Evolutionary conservation across 2,888 invertebrate genomes (phyloP).

Genomic region (Bedellia somnulentella): DNA sequence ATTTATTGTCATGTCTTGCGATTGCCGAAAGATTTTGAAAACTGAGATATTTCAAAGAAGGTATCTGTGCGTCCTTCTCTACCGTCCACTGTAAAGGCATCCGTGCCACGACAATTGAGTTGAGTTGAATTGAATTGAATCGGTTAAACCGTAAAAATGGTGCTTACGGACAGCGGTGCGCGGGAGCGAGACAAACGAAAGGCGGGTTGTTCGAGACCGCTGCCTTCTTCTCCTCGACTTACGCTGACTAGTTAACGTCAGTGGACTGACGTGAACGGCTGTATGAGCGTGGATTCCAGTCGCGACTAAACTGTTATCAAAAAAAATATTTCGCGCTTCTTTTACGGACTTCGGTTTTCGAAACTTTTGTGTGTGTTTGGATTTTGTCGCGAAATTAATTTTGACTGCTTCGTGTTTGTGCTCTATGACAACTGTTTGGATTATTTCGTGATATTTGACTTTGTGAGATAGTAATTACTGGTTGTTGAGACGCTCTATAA

Average conservation of each 20-base stretch:
- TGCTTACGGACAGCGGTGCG: conserved; percentile 49
- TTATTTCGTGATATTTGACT: conserved; percentile 3
- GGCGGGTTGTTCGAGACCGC: conserved; percentile 54
- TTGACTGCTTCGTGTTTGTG: background rate
- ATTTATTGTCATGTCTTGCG: too few relatives aligned
- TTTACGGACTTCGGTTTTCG: conserved; percentile 25
- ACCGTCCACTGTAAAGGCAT: conserved; percentile 55
- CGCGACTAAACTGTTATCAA: conserved; percentile 31
- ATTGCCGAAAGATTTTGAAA: conserved; percentile 15
- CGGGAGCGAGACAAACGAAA: conserved; percentile 56
- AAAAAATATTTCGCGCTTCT: conserved; percentile 51
- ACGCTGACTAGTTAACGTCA: conserved; percentile 56
- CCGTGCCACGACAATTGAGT: conserved; percentile 59
- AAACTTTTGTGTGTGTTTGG: conserved; percentile 42
- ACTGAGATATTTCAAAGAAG: conserved; percentile 23
- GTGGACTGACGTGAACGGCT: conserved; percentile 50
- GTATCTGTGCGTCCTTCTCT: conserved; percentile 51
- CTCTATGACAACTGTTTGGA: background rate
- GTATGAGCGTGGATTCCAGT: conserved; percentile 27
- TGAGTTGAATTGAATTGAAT: conserved; percentile 62
- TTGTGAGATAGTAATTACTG: conserved; percentile 34
- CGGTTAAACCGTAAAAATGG: conserved; percentile 58
- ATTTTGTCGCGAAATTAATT: conserved; percentile 10
- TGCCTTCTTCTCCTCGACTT: conserved; percentile 60
- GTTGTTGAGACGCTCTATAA: conserved; percentile 50